Evolutionary conservation across 2,113 vertebrate species (phyloP).

Genomic region (Haplochromis burtoni): DNA sequence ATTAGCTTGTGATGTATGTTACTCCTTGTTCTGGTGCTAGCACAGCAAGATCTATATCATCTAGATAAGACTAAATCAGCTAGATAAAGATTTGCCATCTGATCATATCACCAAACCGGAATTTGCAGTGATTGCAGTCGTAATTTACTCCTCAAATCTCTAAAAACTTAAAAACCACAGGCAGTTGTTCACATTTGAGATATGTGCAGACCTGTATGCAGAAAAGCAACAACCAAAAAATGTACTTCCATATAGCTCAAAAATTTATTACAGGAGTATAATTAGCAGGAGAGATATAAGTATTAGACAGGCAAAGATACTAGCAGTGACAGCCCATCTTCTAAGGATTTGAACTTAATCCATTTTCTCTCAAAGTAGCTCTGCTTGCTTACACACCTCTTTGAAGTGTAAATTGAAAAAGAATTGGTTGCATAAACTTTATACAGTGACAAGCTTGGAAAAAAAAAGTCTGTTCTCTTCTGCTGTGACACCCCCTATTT

Average conservation of each 20-base stretch:
- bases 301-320: constrained; percentile 18
- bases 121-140: neutral
- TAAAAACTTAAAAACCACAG: neutral
- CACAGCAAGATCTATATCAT: neutral
- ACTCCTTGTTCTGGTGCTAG: neutral
- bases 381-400: constrained; percentile 27
- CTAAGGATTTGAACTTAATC: constrained; percentile 63
- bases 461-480: neutral
- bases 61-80: neutral
- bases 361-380: constrained; percentile 45
- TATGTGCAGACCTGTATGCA: neutral
- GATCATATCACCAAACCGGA: neutral
- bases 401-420: constrained; percentile 62
- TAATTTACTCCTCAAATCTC: neutral
- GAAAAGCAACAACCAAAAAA: neutral
- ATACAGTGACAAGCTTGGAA: neutral
- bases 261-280: constrained; percentile 38
- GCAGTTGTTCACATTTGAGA: neutral
- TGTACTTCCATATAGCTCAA: neutral
- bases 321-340: constrained; percentile 43
- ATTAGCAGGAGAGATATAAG: constrained; percentile 53
- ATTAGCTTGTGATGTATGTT: neutral
- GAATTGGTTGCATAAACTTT: constrained; percentile 39
- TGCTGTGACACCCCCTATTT: neutral
- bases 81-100: neutral